Base-by-base conservation (phyloP, 2,797 vertebrate species). In the Cossypha heuglini region DNA sequence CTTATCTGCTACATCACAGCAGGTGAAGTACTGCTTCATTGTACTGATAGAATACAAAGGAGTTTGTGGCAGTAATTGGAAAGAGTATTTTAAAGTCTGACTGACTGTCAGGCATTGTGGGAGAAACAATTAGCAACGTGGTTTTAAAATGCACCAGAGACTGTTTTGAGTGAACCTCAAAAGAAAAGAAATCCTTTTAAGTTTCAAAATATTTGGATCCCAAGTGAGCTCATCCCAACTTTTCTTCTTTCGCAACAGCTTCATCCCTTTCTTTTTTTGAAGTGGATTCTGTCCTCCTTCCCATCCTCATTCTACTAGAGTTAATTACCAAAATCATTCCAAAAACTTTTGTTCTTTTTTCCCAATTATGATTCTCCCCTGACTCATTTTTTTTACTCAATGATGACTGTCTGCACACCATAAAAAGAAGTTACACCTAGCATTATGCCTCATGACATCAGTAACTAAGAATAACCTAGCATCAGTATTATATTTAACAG, bases 121-220 rank as follows among this genome's bases (percentile, higher is more conserved):
- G 45, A 95, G 67, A 96, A 95, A 94, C 94, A 96, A 96, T 97
- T 94, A 93, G 21, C 51, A 94, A 81, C 3, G 43, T 48, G 45
- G 40, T 58, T 97, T 95, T 76, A 72, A 87, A 94, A 89, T 67
- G 72, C 75, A 86, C 38, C 66, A 48, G 76, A 86, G 88, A 94
- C 43, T 88, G 58, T 84, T 83, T 45, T 73, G 67, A 93, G 45
- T 54, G 73, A 96, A 91, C 75, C 93, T 93, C 74, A 90, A 93
- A 95, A 88, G 81, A 88, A 88, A 95, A 88, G 9, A 94, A 95
- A 91, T 79, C 20, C 90, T 81, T 91, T 89, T 21, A 84, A 88
- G 59, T 88, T 94, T 97, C 96, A 97, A 89, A 97, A 95, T 95
- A 96, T 96, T 96, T 96, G 72, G 85, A 97, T 94, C 58, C 88